Evolutionary conservation across 2,113 vertebrate genomes (phyloP), one percentile per base, ranked within the genome.

Genomic region (Procavia capensis): DNA sequence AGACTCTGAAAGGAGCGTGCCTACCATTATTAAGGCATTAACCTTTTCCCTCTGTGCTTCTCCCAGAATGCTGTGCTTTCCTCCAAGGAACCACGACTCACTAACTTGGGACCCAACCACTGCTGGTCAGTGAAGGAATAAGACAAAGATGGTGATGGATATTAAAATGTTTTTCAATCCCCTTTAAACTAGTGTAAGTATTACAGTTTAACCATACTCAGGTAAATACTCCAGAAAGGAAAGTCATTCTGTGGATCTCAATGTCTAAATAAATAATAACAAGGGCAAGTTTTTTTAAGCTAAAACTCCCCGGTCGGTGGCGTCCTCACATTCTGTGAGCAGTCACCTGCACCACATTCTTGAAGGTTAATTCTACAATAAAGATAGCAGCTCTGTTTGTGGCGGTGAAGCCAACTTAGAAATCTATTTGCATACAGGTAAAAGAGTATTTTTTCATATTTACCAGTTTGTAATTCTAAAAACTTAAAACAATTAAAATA

Each of bases 401-500:
- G 86, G 9, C 13, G 47, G 27, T 50, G 39, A 76, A 41, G 45
- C 36, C 19, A 86, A n/a, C 8, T 31, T 74, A 41, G 64, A 80
- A 54, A 75, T 4, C 45, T 3, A 41, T 29, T 79, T 79, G 61
- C 25, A 86, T 22, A 47, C 6, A 50, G 17, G 2, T 41, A 14
- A 91, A 88, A 75, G 24, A 1, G 34, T 63, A 41, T 64, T 91
- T 88, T 34, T 14, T 19, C 72, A 31, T 70, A 76, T 54, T 75
- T 36, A 47, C 78, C 24, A 24, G 31, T 83, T 83, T 45, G 1
- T 22, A 64, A 75, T n/a, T 83, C 11, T 57, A 24, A 92, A 79
- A 74, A 45, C 43, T n/a, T 85, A 47, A 90, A 96, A 78, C 16
- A 85, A 14, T 64, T 50, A 88, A 89, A 88, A 34, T 70, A 74